Conservation (phyloP, 2,113 vertebrate genomes). For the Oryzias melastigma region DNA sequence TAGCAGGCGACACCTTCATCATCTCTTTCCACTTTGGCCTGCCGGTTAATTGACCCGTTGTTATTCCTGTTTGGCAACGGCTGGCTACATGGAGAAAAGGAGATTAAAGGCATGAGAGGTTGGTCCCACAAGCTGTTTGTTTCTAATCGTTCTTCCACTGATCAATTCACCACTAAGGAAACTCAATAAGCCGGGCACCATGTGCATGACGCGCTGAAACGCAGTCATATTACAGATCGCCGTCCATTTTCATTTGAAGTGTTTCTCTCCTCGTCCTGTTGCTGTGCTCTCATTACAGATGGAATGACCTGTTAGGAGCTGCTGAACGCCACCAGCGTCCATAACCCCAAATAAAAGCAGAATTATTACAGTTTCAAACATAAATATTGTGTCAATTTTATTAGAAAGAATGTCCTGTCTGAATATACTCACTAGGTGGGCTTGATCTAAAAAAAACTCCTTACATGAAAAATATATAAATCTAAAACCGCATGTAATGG, state of each 20-base stretch:
- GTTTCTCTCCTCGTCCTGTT: conserved; percentile 11
- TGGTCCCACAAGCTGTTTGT: conserved; percentile 53
- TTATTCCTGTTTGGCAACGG: conserved; percentile 37
- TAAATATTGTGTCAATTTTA: too few relatives aligned
- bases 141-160: conserved; percentile 50
- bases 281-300: conserved; percentile 32
- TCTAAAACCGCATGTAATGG: too few relatives aligned
- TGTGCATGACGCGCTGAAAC: conserved; percentile 63
- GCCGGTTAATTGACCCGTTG: conserved; percentile 38
- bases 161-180: conserved; percentile 60
- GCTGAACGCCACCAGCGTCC: neutral
- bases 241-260: conserved; percentile 27
- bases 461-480: too few relatives aligned
- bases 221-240: conserved; percentile 54
- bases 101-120: conserved; percentile 56
- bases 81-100: neutral
- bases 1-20: conserved; percentile 26
- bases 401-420: too few relatives aligned
- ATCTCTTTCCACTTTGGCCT: conserved; percentile 7
- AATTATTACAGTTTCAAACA: neutral
- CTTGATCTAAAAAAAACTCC: too few relatives aligned
- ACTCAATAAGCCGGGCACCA: conserved; percentile 47
- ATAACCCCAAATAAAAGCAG: conserved; percentile 5
- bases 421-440: too few relatives aligned
- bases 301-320: conserved; percentile 30